Conservation (phyloP, 2,888 invertebrate genomes). For the Ectobius pallidus region DNA sequence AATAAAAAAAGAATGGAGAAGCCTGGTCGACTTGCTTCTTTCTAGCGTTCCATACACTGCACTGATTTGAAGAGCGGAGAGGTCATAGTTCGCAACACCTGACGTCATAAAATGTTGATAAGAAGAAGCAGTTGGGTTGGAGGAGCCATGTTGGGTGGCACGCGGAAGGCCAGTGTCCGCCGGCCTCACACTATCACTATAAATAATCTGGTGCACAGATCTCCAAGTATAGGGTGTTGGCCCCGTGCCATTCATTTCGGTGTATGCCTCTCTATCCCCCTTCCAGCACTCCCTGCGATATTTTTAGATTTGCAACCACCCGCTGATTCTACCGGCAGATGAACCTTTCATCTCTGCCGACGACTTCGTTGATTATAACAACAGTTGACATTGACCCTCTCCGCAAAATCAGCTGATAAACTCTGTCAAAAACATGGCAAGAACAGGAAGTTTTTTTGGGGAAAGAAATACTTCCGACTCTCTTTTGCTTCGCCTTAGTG, state of each 20-base stretch:
- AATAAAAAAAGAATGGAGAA: no score
- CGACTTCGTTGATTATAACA: not conserved
- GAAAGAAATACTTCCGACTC: no score
- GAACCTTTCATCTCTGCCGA: constrained; percentile 16
- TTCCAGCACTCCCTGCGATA: constrained; percentile 3
- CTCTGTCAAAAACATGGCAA: not conserved
- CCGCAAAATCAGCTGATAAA: constrained; percentile 16
- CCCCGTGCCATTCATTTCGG: constrained; percentile 64
- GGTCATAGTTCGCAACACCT: no score
- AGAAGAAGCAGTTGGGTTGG: no score
- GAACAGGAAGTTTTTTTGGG: not conserved
- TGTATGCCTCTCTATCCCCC: constrained; percentile 32
- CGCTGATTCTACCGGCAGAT: constrained; percentile 9
- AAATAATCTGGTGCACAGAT: constrained; percentile 73
- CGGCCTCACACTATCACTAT: constrained; percentile 63
- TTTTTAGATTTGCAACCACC: not conserved
- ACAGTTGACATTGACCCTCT: not conserved
- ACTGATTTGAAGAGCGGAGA: no score
- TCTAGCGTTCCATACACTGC: no score
- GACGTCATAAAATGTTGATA: no score
- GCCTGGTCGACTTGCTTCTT: no score
- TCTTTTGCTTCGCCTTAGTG: no score
- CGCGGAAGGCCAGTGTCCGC: constrained; percentile 57
- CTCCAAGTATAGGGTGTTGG: constrained; percentile 91
- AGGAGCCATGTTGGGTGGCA: constrained; percentile 44